These are phyloP conservation scores for Danio tinwini DNA, from an alignment of 2,797 vertebrate species.

Conservation along the genomic window DNA sequence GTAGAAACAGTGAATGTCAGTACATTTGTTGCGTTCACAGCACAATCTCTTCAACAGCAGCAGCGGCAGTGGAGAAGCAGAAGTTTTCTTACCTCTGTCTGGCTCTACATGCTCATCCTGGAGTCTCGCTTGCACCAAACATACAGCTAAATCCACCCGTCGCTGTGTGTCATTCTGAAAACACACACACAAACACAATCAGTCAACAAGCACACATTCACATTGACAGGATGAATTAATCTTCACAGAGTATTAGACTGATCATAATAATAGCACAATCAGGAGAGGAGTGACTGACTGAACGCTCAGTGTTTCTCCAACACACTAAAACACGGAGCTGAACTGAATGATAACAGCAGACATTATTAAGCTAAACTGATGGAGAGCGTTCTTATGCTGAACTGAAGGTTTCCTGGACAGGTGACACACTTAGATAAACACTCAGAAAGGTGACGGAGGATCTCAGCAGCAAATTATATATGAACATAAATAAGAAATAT, in stretches of 20 bases:
- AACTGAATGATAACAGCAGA: too few species aligned
- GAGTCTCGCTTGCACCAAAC: background rate
- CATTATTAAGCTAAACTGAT: too few species aligned
- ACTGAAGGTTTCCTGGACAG: too few species aligned
- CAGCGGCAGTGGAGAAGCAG: too few species aligned
- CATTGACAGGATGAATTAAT: constrained; percentile 8
- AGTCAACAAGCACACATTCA: background rate
- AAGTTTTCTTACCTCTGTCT: constrained; percentile 23
- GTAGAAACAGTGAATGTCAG: too few species aligned
- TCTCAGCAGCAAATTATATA: background rate
- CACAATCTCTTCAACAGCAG: background rate
- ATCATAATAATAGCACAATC: constrained; percentile 1
- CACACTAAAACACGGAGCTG: background rate
- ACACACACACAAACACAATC: background rate
- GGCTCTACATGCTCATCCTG: constrained; percentile 15
- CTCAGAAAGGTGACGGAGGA: background rate
- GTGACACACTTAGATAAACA: too few species aligned
- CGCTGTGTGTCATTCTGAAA: constrained; percentile 1
- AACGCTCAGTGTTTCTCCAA: background rate
- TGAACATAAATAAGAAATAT: background rate
- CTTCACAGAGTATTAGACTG: constrained; percentile 6
- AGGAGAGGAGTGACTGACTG: background rate
- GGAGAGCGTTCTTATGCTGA: too few species aligned
- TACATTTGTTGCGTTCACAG: background rate
- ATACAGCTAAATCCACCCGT: background rate